phyloP scores from a whole-genome alignment of 1,140 invertebrate species.

The Cotesia glomerata region DNA sequence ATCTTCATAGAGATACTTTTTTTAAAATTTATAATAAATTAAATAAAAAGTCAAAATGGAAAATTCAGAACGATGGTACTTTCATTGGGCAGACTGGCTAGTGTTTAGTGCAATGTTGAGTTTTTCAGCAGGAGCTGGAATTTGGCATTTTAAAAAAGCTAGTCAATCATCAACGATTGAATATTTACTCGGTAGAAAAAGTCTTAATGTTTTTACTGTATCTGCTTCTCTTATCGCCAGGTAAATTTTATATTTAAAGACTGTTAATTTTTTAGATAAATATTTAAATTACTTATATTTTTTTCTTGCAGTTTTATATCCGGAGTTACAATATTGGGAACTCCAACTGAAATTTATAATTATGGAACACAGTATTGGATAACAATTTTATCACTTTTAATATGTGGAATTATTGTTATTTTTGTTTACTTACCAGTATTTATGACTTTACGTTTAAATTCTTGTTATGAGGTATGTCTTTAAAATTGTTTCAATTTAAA shows the following conservation, averaged over 20 bases:
- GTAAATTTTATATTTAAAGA: constrained; percentile 53
- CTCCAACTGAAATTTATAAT: constrained; percentile 86
- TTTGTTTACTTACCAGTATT: constrained; percentile 85
- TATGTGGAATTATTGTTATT: constrained; percentile 73
- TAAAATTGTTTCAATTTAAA: constrained; percentile 14
- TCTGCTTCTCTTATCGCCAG: constrained; percentile 83
- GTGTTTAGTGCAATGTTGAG: constrained; percentile 67
- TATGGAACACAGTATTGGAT: constrained; percentile 84
- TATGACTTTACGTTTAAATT: constrained; percentile 76
- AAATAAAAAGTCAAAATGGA: constrained; percentile 25
- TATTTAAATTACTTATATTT: constrained; percentile 4
- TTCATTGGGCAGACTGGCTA: constrained; percentile 66
- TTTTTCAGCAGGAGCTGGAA: constrained; percentile 60
- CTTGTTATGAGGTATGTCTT: constrained; percentile 79
- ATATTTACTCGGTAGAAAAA: constrained; percentile 76
- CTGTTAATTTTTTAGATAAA: neutral
- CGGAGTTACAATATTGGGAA: constrained; percentile 86
- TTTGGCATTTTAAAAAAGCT: constrained; percentile 56
- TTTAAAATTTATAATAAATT: neutral
- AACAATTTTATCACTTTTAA: constrained; percentile 71
- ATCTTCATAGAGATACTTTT: neutral
- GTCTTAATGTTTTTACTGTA: constrained; percentile 78
- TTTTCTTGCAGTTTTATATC: constrained; percentile 76
- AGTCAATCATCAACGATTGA: constrained; percentile 63
- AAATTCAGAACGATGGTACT: constrained; percentile 47